Evolutionary conservation across 2,113 vertebrate genomes (phyloP).

Genomic region (Oryzias celebensis): DNA sequence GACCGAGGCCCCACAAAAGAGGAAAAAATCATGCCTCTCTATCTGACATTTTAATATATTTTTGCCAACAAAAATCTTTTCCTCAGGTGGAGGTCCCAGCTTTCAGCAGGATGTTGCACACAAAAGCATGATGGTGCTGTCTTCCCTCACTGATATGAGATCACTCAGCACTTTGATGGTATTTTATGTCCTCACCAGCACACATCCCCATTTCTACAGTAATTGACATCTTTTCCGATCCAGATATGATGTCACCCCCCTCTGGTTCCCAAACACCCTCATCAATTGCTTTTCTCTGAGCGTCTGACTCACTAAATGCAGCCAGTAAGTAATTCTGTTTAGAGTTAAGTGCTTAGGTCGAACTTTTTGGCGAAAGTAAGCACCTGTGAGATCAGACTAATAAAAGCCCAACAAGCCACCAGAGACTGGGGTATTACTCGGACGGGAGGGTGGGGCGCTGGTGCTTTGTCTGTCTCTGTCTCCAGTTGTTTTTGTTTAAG

Average conservation of each 20-base stretch:
- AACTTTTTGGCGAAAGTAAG: conserved; percentile 65
- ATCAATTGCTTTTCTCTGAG: conserved; percentile 41
- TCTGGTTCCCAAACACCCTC: conserved; percentile 60
- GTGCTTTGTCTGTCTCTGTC: conserved; percentile 15
- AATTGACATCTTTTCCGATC: conserved; percentile 45
- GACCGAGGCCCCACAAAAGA: conserved; percentile 43
- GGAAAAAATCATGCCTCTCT: not conserved
- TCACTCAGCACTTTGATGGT: conserved; percentile 46
- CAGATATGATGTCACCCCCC: conserved; percentile 65
- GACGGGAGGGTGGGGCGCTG: conserved; percentile 37
- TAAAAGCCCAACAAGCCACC: conserved; percentile 58
- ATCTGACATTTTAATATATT: not conserved
- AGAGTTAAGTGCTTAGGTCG: conserved; percentile 71
- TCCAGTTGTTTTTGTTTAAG: too few relatives aligned
- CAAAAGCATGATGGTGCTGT: conserved; percentile 32
- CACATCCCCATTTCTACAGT: conserved; percentile 42
- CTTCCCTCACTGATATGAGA: conserved; percentile 39
- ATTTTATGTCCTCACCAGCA: conserved; percentile 49
- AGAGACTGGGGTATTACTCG: conserved; percentile 43
- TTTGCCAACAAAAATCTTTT: not conserved
- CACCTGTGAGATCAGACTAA: conserved; percentile 68
- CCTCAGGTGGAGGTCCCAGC: conserved; percentile 6
- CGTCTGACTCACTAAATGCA: conserved; percentile 59
- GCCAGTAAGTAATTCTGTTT: conserved; percentile 71
- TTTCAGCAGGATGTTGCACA: conserved; percentile 22